Percentiles rank a stretch among this genome's conserved stretches.
Evolutionary conservation across 1,140 invertebrate genomes (phyloP).

Genomic region (Neomicropteryx cornuta): DNA sequence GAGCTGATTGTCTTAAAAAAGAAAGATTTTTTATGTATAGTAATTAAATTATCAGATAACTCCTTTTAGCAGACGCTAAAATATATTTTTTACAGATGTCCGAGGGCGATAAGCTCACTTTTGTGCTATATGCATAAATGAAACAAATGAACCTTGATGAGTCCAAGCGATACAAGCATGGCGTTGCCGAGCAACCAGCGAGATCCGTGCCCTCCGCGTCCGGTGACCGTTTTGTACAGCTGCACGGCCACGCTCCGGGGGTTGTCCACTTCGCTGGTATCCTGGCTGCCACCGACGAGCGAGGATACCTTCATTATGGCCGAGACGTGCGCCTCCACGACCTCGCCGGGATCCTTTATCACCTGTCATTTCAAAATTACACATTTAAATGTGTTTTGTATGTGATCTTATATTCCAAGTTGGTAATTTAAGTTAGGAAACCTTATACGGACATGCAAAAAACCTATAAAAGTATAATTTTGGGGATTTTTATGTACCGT

Average conservation of each 20-base stretch:
- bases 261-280: constrained; percentile 10
- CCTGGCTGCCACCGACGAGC: constrained; percentile 12
- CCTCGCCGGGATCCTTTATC: constrained; percentile 19
- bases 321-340: constrained; percentile 23
- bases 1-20: background rate
- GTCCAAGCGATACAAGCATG: constrained; percentile 18
- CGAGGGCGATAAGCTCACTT: background rate
- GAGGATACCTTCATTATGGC: constrained; percentile 21
- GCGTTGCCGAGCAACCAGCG: constrained; percentile 22
- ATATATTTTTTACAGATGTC: background rate
- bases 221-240: constrained; percentile 11
- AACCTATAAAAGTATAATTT: no score
- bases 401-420: no score
- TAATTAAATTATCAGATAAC: background rate
- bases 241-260: constrained; percentile 9
- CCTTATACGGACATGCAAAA: no score
- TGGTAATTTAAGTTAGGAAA: no score
- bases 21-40: background rate
- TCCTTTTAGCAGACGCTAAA: no score
- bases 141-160: constrained; percentile 22
- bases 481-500: no score
- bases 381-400: background rate
- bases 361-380: constrained; percentile 13
- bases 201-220: constrained; percentile 12
- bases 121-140: background rate